These are phyloP conservation scores for Dermolepida albohirtum DNA, from an alignment of 2,888 invertebrate species.

Conservation along the genomic window DNA sequence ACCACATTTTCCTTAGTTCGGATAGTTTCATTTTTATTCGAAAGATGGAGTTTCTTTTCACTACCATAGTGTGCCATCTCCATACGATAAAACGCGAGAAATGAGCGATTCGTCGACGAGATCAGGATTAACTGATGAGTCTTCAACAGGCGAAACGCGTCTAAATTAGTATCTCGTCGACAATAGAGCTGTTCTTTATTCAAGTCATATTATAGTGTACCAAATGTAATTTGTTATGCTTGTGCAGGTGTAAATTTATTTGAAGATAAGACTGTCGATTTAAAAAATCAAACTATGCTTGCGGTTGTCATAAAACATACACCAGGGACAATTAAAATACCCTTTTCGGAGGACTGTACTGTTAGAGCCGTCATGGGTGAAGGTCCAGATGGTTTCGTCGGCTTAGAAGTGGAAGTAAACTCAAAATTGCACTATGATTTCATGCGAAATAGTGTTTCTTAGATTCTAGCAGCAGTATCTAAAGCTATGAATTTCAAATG, in stretches of 20 bases:
- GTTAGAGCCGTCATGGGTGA: conserved; percentile 49
- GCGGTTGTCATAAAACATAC: conserved; percentile 77
- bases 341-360: conserved; percentile 48
- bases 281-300: conserved; percentile 71
- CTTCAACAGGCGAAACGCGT: too few relatives aligned
- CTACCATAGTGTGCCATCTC: too few relatives aligned
- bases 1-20: too few relatives aligned
- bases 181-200: too few relatives aligned
- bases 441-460: conserved; percentile 52
- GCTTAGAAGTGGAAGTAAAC: conserved; percentile 78
- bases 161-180: too few relatives aligned
- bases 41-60: too few relatives aligned
- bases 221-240: not conserved
- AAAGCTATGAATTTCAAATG: conserved; percentile 79
- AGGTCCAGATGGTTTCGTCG: conserved; percentile 63
- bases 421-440: conserved; percentile 42
- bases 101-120: too few relatives aligned
- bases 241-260: conserved; percentile 63
- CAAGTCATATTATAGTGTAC: not conserved
- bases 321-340: conserved; percentile 70
- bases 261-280: conserved; percentile 71
- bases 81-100: too few relatives aligned
- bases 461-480: conserved; percentile 77
- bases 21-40: too few relatives aligned
- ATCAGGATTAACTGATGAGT: too few relatives aligned